Percentiles rank a stretch among this genome's conserved stretches.
These are phyloP conservation scores for Montifringilla adamsi DNA, from an alignment of 2,113 vertebrate genomes.

Conservation along the genomic window DNA sequence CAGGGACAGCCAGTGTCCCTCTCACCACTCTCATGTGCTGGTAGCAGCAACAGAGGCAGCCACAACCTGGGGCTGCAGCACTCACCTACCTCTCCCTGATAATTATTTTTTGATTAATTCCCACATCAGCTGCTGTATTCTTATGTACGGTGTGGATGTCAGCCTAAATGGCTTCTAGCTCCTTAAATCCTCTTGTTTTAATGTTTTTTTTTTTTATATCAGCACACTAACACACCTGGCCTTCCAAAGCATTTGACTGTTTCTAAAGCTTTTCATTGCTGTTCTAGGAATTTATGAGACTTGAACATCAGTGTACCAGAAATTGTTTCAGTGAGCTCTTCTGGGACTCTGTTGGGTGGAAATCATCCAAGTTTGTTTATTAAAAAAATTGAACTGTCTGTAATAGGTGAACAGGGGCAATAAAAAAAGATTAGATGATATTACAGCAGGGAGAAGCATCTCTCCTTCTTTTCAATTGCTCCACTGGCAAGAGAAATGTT, in stretches of 20 bases:
- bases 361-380: slow-evolving; percentile 15
- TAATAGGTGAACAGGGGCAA: neutral
- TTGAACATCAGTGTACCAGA: neutral
- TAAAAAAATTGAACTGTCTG: neutral
- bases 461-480: neutral
- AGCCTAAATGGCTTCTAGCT: neutral
- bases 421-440: neutral
- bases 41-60: neutral
- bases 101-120: neutral
- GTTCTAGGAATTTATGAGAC: neutral
- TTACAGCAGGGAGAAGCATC: neutral
- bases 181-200: neutral
- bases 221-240: neutral
- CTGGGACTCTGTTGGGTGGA: neutral
- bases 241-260: neutral
- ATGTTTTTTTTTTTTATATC: neutral
- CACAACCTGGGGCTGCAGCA: neutral
- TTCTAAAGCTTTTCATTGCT: neutral
- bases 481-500: neutral
- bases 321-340: neutral
- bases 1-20: neutral
- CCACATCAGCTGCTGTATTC: neutral
- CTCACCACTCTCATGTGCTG: neutral
- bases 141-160: neutral
- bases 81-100: neutral